Percentiles rank a stretch among this genome's conserved stretches.
These are phyloP conservation scores for Elymnias hypermnestra DNA, from an alignment of 1,140 invertebrate species.

Conservation along the genomic window DNA sequence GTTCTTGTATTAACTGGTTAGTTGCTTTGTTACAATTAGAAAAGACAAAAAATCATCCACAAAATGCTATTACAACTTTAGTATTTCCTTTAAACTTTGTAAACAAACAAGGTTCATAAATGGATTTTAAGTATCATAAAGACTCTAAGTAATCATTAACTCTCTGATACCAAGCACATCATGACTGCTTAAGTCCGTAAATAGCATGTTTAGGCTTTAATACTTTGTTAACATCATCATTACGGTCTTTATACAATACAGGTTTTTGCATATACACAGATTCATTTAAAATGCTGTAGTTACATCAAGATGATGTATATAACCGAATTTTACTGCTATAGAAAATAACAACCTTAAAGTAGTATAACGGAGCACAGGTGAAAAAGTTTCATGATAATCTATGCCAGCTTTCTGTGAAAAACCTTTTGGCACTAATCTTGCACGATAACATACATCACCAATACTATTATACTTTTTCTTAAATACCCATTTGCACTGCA, in stretches of 20 bases:
- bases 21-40: slow-evolving; percentile 9
- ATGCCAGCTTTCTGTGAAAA: slow-evolving; percentile 16
- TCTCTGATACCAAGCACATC: slow-evolving; percentile 12
- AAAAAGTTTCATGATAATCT: slow-evolving; percentile 20
- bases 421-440: slow-evolving; percentile 10
- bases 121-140: slow-evolving; percentile 6
- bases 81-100: slow-evolving; percentile 5
- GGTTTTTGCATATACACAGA: slow-evolving; percentile 11
- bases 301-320: slow-evolving; percentile 20
- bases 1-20: slow-evolving; percentile 7
- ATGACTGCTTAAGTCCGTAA: slow-evolving; percentile 19
- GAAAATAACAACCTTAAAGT: slow-evolving; percentile 20
- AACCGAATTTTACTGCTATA: slow-evolving; percentile 11
- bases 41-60: slow-evolving; percentile 26
- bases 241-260: too few species aligned
- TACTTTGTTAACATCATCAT: too few species aligned
- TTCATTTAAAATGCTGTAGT: slow-evolving; percentile 17
- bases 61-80: slow-evolving; percentile 13
- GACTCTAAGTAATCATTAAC: slow-evolving; percentile 16
- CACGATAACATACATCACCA: slow-evolving; percentile 13
- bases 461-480: slow-evolving; percentile 16
- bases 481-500: slow-evolving; percentile 19
- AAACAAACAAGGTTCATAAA: slow-evolving; percentile 20
- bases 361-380: slow-evolving; percentile 13
- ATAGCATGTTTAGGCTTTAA: too few species aligned